phyloP scores from a whole-genome alignment of 2,113 vertebrate species.

The Sapayoa aenigma region DNA sequence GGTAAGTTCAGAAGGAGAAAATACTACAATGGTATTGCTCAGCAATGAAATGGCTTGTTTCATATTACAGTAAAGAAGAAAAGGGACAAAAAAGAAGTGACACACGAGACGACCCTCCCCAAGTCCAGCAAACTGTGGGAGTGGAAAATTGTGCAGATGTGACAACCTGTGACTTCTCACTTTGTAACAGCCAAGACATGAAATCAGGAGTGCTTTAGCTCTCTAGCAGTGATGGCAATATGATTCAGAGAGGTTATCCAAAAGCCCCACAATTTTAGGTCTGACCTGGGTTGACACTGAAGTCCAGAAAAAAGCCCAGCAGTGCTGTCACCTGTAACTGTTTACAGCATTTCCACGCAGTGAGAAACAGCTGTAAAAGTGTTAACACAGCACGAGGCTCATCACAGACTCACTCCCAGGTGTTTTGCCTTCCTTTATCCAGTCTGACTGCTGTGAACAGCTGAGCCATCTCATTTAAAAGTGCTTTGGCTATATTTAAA shows the following conservation, averaged over 20 bases:
- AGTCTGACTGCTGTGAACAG: not conserved
- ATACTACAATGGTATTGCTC: accelerated
- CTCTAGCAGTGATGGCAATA: not conserved
- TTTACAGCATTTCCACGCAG: not conserved
- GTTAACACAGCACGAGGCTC: not conserved
- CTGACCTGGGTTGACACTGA: not conserved
- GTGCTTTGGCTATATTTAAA: not conserved
- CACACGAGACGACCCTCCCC: not conserved
- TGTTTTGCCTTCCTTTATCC: not conserved
- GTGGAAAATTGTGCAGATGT: not conserved
- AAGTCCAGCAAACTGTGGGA: not conserved
- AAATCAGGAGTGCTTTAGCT: not conserved
- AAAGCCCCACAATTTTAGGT: not conserved
- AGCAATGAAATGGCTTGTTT: not conserved
- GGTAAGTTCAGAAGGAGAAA: not conserved
- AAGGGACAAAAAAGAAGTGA: not conserved
- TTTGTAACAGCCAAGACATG: not conserved
- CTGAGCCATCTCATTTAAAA: not conserved
- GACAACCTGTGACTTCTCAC: not conserved
- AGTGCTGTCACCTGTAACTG: not conserved
- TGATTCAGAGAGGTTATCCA: not conserved
- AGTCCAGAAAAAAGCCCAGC: not conserved
- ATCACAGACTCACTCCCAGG: not conserved
- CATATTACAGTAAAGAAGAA: not conserved
- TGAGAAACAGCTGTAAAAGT: not conserved